Evolutionary conservation across 1,140 invertebrate genomes (phyloP), one percentile per base, ranked within the genome.

Genomic region (Apolygus lucorum): DNA sequence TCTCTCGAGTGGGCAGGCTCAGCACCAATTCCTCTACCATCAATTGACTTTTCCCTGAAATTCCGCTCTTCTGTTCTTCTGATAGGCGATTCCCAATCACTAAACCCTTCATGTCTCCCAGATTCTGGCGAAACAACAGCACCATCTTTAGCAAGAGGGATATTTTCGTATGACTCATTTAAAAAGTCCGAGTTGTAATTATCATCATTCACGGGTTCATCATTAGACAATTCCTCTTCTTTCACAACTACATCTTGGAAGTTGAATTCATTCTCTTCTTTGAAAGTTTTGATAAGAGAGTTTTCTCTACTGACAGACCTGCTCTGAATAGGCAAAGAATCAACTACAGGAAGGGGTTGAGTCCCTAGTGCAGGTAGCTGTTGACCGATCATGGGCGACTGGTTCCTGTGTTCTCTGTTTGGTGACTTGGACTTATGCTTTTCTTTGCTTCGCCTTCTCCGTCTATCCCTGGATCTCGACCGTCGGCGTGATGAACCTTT

Each of bases 261-360:
- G 27, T 66, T 13, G 17, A n/a, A n/a, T n/a, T 66, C 27, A 17
- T 22, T 25, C 62, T 29, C 64, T 42, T 66, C 64, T 34, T 66
- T 34, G 17, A 29, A n/a, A 29, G 27, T 34, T 21, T 66, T 34
- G 22, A 59, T 24, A 4, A 59, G 22, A 11, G 54, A 59, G 11
- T 8, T 8, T 21, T 59, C 54, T 59, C 54, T 8, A 21, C 54
- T 59, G 22, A 4, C 8, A 59, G 54, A 59, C 8, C 22, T 4
- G 22, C 54, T 11, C 11, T 8, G 34, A 8, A 11, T 49, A 49
- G 8, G 34, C n/a, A n/a, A n/a, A n/a, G n/a, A n/a, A n/a, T n/a
- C n/a, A n/a, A n/a, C n/a, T n/a, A n/a, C n/a, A n/a, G n/a, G n/a
- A 17, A 42, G 34, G 34, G 17, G 34, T 42, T 42, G n/a, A n/a